Percentiles rank a stretch among this genome's conserved stretches.
phyloP scores from a whole-genome alignment of 2,888 invertebrate species.

The Sthenelais limicola region DNA sequence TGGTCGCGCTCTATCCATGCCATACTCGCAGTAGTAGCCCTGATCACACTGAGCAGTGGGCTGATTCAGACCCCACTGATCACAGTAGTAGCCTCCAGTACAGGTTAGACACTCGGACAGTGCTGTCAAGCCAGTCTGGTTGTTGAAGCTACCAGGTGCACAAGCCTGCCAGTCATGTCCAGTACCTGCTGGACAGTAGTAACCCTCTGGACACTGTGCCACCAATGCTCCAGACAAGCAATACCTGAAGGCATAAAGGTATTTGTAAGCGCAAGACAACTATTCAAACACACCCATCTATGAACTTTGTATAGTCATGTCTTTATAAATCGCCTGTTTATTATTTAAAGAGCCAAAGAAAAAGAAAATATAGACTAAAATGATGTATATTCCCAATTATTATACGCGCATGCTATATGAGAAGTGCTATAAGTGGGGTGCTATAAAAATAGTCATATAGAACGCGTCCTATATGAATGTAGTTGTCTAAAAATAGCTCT shows the following conservation, averaged over 20 bases:
- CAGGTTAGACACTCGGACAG: conserved; percentile 63
- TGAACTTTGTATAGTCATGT: too few relatives aligned
- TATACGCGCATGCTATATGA: too few relatives aligned
- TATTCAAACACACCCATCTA: too few relatives aligned
- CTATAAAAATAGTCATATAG: too few relatives aligned
- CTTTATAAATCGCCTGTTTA: too few relatives aligned
- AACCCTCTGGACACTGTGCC: conserved; percentile 61
- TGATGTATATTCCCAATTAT: too few relatives aligned
- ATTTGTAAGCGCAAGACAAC: too few relatives aligned
- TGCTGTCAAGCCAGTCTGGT: conserved; percentile 58
- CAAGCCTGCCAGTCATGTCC: conserved; percentile 67
- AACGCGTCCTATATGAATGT: too few relatives aligned
- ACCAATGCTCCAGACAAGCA: conserved; percentile 62
- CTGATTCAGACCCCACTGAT: conserved; percentile 50
- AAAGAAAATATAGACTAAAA: too few relatives aligned
- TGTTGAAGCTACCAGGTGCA: conserved; percentile 66
- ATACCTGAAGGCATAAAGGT: conserved; percentile 57
- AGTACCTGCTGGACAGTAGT: conserved; percentile 67
- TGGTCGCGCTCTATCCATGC: conserved; percentile 62
- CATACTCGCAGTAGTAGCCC: conserved; percentile 68
- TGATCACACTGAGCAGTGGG: conserved; percentile 61
- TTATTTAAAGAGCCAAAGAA: too few relatives aligned
- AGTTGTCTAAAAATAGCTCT: too few relatives aligned
- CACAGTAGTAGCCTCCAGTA: conserved; percentile 67
- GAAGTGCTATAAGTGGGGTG: too few relatives aligned